Conservation (phyloP, 2,797 vertebrate species). For the Alauda arvensis region DNA sequence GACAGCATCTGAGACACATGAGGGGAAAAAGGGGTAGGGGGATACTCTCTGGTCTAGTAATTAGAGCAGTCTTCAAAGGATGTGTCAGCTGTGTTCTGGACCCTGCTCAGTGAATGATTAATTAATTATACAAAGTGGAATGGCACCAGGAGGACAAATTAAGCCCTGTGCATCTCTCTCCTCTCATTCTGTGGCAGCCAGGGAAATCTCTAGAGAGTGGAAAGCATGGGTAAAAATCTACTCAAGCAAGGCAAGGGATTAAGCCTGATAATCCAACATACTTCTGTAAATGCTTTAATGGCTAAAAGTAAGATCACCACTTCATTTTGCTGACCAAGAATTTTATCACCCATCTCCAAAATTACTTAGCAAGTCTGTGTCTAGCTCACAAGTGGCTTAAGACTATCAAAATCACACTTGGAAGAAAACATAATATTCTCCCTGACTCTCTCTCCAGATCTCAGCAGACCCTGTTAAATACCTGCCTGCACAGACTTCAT, state of each 20-base stretch:
- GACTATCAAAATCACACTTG: background rate
- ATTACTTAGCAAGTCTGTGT: background rate
- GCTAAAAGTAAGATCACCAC: background rate
- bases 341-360: background rate
- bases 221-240: background rate
- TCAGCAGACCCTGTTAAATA: background rate
- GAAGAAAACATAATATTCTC: background rate
- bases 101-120: background rate
- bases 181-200: background rate
- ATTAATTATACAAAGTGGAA: conserved; percentile 23
- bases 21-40: background rate
- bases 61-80: background rate
- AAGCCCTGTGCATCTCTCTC: background rate
- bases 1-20: background rate
- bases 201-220: background rate
- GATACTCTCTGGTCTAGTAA: background rate
- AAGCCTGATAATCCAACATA: conserved; percentile 7
- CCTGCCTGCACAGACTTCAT: background rate
- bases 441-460: background rate
- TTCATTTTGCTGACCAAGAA: background rate
- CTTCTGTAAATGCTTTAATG: conserved; percentile 4
- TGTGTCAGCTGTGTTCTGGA: background rate
- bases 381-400: background rate
- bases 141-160: background rate
- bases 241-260: conserved; percentile 31